phyloP scores from a whole-genome alignment of 2,113 vertebrate species.

The Heterocephalus glaber region DNA sequence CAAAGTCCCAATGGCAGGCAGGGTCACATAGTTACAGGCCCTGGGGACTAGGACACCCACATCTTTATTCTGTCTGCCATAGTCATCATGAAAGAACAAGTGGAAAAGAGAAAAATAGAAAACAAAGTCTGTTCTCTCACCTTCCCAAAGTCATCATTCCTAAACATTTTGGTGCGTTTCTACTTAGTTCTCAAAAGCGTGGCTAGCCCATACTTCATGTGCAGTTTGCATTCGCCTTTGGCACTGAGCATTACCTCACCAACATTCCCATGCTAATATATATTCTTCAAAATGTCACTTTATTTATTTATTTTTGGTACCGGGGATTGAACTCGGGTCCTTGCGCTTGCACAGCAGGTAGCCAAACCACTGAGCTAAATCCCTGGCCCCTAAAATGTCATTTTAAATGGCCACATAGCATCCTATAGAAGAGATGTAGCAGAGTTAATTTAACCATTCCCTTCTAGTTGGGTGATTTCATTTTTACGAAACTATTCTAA shows the following conservation, averaged over 20 bases:
- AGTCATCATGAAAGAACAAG: neutral
- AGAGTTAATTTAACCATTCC: neutral
- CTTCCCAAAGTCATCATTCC: neutral
- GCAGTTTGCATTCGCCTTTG: neutral
- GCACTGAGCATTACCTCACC: neutral
- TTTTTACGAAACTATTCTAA: neutral
- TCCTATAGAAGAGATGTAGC: neutral
- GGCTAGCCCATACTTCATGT: neutral
- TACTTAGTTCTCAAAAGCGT: neutral
- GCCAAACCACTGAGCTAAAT: too few species aligned
- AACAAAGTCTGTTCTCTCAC: neutral
- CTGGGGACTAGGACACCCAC: neutral
- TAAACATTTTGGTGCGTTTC: neutral
- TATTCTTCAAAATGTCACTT: neutral
- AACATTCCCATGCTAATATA: neutral
- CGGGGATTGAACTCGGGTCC: too few species aligned
- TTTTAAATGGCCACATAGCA: neutral
- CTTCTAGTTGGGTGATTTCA: neutral
- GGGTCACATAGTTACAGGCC: neutral
- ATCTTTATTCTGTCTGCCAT: neutral
- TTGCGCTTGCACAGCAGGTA: too few species aligned
- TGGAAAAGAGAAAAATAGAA: neutral
- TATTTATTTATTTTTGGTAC: too few species aligned
- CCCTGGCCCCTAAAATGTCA: too few species aligned
- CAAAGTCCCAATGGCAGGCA: neutral